These are phyloP conservation scores for Caenorhabditis sp. DNA, from an alignment of 2,888 invertebrate genomes.

Conservation along the genomic window DNA sequence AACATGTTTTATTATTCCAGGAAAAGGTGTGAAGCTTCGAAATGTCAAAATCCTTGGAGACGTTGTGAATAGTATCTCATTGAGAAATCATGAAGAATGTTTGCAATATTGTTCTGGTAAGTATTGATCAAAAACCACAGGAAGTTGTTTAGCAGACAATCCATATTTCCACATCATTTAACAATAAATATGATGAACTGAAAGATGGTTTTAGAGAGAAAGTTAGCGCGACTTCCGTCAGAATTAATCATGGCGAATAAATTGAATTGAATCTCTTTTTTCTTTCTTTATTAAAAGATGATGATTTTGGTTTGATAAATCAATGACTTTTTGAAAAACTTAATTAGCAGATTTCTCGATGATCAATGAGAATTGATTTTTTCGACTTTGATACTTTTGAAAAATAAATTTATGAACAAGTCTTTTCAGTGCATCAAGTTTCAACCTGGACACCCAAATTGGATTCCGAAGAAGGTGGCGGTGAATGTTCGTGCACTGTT, in stretches of 20 bases:
- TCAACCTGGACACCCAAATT: conserved; percentile 29
- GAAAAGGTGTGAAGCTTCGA: conserved; percentile 51
- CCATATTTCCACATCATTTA: background rate
- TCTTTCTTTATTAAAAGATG: background rate
- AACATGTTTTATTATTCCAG: conserved; percentile 20
- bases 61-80: conserved; percentile 42
- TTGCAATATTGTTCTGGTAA: conserved; percentile 62
- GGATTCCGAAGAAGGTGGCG: background rate
- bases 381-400: background rate
- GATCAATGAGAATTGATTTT: background rate
- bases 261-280: background rate
- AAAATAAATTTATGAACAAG: background rate
- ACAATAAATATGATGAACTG: background rate
- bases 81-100: conserved; percentile 61
- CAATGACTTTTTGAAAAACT: background rate
- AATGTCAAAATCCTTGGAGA: conserved; percentile 62
- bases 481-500: conserved; percentile 33
- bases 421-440: conserved; percentile 34
- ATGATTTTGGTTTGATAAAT: conserved; percentile 1
- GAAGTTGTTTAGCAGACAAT: background rate
- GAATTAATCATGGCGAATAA: background rate
- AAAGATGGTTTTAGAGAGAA: background rate
- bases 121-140: background rate
- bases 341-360: background rate
- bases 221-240: background rate